Conservation (phyloP, 2,797 vertebrate genomes). For the Lutjanus campechanus region DNA sequence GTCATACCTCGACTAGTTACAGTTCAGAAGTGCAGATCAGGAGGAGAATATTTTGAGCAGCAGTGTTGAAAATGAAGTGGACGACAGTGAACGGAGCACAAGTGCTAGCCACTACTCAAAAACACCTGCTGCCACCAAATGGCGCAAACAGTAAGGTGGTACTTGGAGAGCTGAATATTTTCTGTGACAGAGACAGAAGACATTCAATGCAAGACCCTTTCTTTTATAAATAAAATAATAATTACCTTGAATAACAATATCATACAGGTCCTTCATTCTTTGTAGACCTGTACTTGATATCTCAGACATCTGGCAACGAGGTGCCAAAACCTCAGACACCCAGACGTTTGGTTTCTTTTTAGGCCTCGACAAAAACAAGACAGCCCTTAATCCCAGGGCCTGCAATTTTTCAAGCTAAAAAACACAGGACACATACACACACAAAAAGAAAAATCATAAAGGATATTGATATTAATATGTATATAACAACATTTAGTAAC, state of each 20-base stretch:
- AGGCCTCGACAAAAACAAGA: background rate
- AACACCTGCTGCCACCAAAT: no score
- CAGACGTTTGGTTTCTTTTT: background rate
- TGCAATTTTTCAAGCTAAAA: background rate
- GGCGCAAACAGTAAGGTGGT: no score
- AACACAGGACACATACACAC: background rate
- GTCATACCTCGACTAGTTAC: background rate
- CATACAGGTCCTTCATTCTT: background rate
- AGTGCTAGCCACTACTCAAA: no score
- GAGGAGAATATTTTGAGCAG: no score
- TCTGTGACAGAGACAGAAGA: background rate
- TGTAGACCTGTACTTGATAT: background rate
- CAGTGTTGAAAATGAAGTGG: no score
- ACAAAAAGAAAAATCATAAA: background rate
- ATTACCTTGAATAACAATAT: slow-evolving; percentile 4
- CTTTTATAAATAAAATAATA: background rate
- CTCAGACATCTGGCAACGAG: background rate
- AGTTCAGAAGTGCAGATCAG: background rate
- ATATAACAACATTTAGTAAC: background rate
- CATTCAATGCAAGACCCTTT: background rate
- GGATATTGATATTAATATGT: background rate
- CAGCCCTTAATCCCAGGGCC: background rate
- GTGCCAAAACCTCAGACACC: background rate
- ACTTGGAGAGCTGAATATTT: no score
- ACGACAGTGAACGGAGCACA: no score